Evolutionary conservation across 2,797 vertebrate genomes (phyloP).

Genomic region (Gadopsis bispinosus): DNA sequence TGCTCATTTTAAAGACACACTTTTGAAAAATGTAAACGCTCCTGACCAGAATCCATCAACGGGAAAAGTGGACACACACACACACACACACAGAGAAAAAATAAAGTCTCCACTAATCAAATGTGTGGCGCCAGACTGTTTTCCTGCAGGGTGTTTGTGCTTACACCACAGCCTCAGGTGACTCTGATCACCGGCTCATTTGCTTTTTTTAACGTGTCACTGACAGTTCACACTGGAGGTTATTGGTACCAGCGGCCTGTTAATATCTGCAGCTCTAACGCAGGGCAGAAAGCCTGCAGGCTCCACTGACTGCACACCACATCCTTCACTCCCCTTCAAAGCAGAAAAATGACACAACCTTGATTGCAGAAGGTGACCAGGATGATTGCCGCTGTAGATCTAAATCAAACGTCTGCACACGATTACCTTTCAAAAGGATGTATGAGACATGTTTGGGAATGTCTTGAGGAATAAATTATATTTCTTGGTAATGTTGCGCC

Average conservation of each 20-base stretch:
- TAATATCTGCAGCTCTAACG: constrained; percentile 68
- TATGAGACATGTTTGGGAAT: constrained; percentile 57
- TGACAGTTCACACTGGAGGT: constrained; percentile 59
- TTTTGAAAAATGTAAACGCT: constrained; percentile 47
- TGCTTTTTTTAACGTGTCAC: constrained; percentile 62
- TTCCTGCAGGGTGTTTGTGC: constrained; percentile 47
- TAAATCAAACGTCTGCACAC: constrained; percentile 63
- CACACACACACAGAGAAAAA: background rate
- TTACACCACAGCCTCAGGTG: constrained; percentile 57
- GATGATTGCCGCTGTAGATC: constrained; percentile 67
- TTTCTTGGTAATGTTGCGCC: constrained; percentile 44
- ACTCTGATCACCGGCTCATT: constrained; percentile 62
- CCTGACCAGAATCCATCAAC: constrained; percentile 35
- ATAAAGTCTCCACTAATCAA: constrained; percentile 24
- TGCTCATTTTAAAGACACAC: constrained; percentile 53
- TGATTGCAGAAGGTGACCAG: constrained; percentile 62
- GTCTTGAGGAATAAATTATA: constrained; percentile 61
- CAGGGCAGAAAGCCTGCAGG: constrained; percentile 57
- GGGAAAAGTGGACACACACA: constrained; percentile 21
- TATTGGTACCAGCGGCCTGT: constrained; percentile 62
- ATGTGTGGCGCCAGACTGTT: constrained; percentile 30
- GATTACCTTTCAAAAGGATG: constrained; percentile 65
- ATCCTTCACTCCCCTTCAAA: constrained; percentile 59
- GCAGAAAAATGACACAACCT: constrained; percentile 61
- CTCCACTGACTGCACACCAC: constrained; percentile 52